Evolutionary conservation across 2,797 vertebrate genomes (phyloP).

Genomic region (Notolabrus celidotus): DNA sequence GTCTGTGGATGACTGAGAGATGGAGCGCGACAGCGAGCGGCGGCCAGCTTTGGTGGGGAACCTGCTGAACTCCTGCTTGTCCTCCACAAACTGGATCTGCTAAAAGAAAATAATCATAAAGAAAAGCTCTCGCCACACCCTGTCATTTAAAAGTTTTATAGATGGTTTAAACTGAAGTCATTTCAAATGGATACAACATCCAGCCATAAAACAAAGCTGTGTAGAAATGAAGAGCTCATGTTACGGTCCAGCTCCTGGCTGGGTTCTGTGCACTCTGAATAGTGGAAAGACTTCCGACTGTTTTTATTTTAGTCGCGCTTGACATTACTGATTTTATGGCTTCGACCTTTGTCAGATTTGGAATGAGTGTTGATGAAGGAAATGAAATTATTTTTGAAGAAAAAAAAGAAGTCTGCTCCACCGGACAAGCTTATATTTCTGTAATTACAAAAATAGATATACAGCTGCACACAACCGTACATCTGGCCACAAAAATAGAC

Average conservation of each 20-base stretch:
- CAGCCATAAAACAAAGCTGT: background rate
- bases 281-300: background rate
- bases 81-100: conserved; percentile 98
- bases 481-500: background rate
- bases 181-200: background rate
- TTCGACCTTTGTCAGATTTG: conserved; percentile 3
- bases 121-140: conserved; percentile 9
- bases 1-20: conserved; percentile 97
- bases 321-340: background rate
- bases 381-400: background rate
- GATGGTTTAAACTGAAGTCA: background rate
- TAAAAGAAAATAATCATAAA: conserved; percentile 67
- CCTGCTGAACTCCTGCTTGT: conserved; percentile 96
- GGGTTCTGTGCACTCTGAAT: background rate
- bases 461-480: background rate
- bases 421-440: conserved; percentile 3
- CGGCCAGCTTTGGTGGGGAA: conserved; percentile 95
- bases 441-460: conserved; percentile 25
- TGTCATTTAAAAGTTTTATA: background rate
- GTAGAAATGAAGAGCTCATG: background rate
- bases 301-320: background rate
- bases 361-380: background rate
- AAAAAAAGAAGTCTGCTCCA: conserved; percentile 13
- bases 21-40: conserved; percentile 93
- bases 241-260: background rate